Evolutionary conservation across 2,888 invertebrate genomes (phyloP).

Genomic region (Dione juno): DNA sequence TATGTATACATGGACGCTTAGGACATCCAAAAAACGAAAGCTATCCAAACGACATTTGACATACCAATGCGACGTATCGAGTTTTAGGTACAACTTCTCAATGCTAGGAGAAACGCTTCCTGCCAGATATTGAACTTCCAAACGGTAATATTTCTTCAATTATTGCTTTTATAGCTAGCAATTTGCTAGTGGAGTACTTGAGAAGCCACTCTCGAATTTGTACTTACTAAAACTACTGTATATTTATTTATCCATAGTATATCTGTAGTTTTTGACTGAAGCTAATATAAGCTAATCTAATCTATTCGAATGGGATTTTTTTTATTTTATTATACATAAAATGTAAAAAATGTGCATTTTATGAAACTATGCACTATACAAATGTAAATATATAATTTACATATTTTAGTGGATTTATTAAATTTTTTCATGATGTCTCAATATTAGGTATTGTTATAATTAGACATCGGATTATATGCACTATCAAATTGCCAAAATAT

Average conservation of each 20-base stretch:
- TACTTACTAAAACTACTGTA: not conserved
- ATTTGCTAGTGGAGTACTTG: constrained; percentile 22
- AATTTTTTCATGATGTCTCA: too few species aligned
- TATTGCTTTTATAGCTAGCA: constrained; percentile 28
- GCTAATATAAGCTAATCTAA: not conserved
- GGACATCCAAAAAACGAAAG: not conserved
- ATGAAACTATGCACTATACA: too few species aligned
- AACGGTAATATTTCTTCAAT: constrained; percentile 31
- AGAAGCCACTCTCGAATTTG: constrained; percentile 13
- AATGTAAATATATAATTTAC: too few species aligned
- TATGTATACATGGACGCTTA: not conserved
- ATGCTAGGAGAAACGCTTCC: constrained; percentile 14
- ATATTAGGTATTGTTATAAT: too few species aligned
- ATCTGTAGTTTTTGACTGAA: not conserved
- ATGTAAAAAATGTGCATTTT: too few species aligned
- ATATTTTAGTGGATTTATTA: too few species aligned
- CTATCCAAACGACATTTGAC: not conserved
- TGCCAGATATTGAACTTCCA: constrained; percentile 30
- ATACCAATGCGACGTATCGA: not conserved
- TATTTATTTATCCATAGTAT: not conserved
- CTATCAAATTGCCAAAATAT: too few species aligned
- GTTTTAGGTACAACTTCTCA: not conserved
- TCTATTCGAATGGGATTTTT: too few species aligned
- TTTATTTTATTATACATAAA: too few species aligned
- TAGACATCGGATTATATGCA: too few species aligned